Evolutionary conservation across 2,797 vertebrate species (phyloP).

Genomic region (Eleutherodactylus coqui): DNA sequence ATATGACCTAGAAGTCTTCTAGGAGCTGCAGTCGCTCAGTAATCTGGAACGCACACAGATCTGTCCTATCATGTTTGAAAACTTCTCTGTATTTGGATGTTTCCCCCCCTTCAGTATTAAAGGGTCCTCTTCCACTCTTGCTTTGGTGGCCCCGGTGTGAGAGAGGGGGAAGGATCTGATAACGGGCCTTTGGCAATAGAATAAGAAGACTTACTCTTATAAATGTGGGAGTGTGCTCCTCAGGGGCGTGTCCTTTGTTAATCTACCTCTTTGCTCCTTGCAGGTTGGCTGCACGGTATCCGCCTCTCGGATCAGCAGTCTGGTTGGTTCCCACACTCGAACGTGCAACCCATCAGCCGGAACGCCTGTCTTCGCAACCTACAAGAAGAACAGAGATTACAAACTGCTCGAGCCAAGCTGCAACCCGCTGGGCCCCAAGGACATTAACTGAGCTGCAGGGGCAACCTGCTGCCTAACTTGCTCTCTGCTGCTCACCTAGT

Average conservation of each 20-base stretch:
- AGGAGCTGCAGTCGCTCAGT: too few species aligned
- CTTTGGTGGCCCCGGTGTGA: too few species aligned
- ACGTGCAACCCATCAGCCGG: constrained; percentile 87
- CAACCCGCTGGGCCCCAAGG: constrained; percentile 48
- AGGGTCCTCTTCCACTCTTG: too few species aligned
- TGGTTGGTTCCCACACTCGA: constrained; percentile 88
- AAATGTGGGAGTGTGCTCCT: neutral
- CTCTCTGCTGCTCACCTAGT: neutral
- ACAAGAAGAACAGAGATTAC: constrained; percentile 88
- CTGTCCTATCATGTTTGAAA: too few species aligned
- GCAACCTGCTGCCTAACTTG: neutral
- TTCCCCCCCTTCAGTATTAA: too few species aligned
- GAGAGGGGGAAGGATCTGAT: too few species aligned
- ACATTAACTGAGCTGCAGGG: neutral
- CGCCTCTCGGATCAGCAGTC: constrained; percentile 88
- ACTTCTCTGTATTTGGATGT: too few species aligned
- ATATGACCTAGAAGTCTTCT: too few species aligned
- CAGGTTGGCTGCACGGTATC: constrained; percentile 93
- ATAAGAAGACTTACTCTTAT: too few species aligned
- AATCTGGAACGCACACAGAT: too few species aligned
- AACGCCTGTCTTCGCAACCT: constrained; percentile 85
- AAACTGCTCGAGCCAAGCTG: constrained; percentile 83
- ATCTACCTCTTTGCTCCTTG: neutral
- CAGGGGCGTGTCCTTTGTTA: neutral
- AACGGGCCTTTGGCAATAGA: neutral